Conservation (phyloP, 2,797 vertebrate genomes). For the Gastrophryne carolinensis region DNA sequence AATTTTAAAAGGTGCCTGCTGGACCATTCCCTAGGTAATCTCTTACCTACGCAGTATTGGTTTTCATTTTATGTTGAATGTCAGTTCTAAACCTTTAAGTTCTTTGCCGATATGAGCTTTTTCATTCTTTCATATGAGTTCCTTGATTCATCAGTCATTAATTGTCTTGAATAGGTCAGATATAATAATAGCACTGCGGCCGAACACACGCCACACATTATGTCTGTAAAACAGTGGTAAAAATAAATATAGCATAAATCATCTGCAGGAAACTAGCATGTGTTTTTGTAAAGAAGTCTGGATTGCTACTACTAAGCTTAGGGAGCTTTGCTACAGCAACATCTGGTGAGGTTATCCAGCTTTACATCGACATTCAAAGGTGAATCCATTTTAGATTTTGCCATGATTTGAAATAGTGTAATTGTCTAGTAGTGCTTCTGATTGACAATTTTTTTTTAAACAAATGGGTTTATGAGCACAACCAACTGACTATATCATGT, state of each 20-base stretch:
- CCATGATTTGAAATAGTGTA: neutral
- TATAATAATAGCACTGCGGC: neutral
- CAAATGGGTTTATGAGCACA: too few species aligned
- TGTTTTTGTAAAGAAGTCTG: neutral
- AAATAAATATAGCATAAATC: constrained; percentile 4
- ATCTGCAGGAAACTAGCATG: constrained; percentile 6
- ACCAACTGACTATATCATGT: too few species aligned
- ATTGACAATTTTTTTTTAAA: too few species aligned
- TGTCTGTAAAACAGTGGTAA: constrained; percentile 2
- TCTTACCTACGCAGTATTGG: constrained; percentile 55
- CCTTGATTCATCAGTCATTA: constrained; percentile 57
- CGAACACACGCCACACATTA: neutral
- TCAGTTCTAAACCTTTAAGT: constrained; percentile 66
- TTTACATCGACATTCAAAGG: constrained; percentile 31
- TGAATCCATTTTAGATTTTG: constrained; percentile 28
- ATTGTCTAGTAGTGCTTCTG: too few species aligned
- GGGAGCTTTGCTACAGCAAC: constrained; percentile 20
- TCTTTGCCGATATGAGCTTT: constrained; percentile 59
- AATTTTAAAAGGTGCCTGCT: constrained; percentile 60
- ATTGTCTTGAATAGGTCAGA: constrained; percentile 54
- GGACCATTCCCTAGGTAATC: constrained; percentile 57
- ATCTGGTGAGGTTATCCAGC: constrained; percentile 29
- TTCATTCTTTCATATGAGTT: constrained; percentile 49
- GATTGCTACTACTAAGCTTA: constrained; percentile 11
- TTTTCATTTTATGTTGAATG: constrained; percentile 67